These are phyloP conservation scores for Phacellophora camtschatica DNA, from an alignment of 30 jellyfish, hydroid and myxozoan species.

Conservation along the genomic window DNA sequence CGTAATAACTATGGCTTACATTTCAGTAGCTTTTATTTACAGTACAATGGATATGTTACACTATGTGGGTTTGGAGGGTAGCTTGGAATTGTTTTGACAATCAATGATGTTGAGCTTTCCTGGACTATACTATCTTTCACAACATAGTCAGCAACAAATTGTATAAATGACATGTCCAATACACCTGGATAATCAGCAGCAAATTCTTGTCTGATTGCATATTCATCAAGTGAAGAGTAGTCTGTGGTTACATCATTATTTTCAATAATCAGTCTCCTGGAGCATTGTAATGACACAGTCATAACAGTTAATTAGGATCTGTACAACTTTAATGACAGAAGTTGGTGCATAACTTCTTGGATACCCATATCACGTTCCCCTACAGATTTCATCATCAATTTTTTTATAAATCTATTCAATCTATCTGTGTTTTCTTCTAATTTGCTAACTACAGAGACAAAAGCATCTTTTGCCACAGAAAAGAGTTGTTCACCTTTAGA, in stretches of 20 bases:
- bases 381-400: neutral
- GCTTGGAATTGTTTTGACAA: too few species aligned
- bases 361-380: neutral
- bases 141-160: neutral
- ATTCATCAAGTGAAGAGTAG: constrained; percentile 1
- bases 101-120: too few species aligned
- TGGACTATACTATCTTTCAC: neutral
- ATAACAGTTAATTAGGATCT: constrained; percentile 14
- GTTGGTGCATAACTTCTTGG: constrained; percentile 30
- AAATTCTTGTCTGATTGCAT: constrained; percentile 3
- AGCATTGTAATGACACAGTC: neutral
- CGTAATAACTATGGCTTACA: constrained; percentile 44
- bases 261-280: neutral
- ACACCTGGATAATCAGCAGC: neutral
- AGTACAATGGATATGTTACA: constrained; percentile 1
- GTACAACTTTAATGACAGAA: constrained; percentile 2
- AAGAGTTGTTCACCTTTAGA: constrained; percentile 17
- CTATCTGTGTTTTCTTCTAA: too few species aligned
- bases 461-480: constrained; percentile 7
- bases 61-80: too few species aligned
- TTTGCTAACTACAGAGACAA: neutral
- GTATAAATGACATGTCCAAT: neutral
- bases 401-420: too few species aligned
- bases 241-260: neutral
- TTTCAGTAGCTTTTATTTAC: constrained; percentile 46